phyloP scores from a whole-genome alignment of 1,140 invertebrate species.

The Ceratina australensis region DNA sequence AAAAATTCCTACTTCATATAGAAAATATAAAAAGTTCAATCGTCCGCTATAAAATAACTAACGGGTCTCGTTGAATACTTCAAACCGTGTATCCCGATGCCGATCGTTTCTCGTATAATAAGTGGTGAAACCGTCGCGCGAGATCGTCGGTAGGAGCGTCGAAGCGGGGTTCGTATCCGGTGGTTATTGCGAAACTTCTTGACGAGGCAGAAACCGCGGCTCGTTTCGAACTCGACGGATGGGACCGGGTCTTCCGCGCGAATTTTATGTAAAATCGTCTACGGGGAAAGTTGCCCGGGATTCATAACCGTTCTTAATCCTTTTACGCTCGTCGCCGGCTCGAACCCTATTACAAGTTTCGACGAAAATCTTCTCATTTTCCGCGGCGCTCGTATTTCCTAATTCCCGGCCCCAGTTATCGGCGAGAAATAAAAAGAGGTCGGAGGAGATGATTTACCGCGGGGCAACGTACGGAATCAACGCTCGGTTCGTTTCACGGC shows the following conservation, averaged over 20 bases:
- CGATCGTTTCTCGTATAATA: no score
- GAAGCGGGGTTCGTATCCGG: no score
- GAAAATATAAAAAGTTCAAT: no score
- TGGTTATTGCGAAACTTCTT: conserved; percentile 43
- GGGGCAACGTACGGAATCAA: neutral
- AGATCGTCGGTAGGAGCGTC: no score
- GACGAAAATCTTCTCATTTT: neutral
- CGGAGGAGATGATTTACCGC: conserved; percentile 13
- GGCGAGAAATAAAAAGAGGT: neutral
- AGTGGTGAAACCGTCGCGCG: no score
- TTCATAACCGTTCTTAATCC: conserved; percentile 14
- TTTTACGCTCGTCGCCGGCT: neutral
- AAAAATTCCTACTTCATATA: no score
- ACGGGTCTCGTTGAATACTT: no score
- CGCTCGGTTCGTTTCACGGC: conserved; percentile 8
- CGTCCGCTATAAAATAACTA: no score
- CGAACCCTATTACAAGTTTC: neutral
- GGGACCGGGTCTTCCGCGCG: conserved; percentile 14
- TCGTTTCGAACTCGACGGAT: conserved; percentile 31
- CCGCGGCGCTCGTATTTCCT: no score
- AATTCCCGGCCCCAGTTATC: neutral
- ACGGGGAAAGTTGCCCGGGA: neutral
- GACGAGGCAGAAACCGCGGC: neutral
- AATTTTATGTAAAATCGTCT: conserved; percentile 34
- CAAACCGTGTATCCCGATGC: no score